phyloP scores from a whole-genome alignment of 2,797 vertebrate species.

The Cuculus canorus region DNA sequence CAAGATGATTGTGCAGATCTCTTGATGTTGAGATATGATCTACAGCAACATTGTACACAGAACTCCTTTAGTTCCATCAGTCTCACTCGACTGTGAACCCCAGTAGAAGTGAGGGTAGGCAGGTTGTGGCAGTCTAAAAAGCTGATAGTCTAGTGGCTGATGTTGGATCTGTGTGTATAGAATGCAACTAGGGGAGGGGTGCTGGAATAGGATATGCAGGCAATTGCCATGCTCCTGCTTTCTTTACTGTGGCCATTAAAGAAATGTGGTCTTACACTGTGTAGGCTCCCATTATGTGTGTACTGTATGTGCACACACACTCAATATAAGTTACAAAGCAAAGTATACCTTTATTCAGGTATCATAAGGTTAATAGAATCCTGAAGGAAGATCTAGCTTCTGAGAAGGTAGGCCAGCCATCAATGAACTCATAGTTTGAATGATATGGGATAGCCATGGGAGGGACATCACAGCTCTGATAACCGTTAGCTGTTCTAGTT shows the following conservation, averaged over 20 bases:
- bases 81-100: background rate
- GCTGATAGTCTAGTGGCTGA: background rate
- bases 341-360: background rate
- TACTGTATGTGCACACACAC: background rate
- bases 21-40: background rate
- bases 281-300: background rate
- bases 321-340: background rate
- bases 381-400: background rate
- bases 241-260: background rate
- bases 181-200: background rate
- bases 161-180: background rate
- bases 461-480: background rate
- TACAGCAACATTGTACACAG: background rate
- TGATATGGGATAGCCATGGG: background rate
- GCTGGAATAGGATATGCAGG: background rate
- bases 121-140: background rate
- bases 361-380: background rate
- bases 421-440: background rate
- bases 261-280: background rate
- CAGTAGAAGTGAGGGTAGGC: background rate
- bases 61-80: background rate
- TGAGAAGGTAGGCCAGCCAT: background rate
- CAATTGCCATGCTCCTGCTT: background rate
- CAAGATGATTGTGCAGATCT: background rate
- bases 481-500: background rate